Conservation (phyloP, 2,797 vertebrate species). For the Vipera ursinii region DNA sequence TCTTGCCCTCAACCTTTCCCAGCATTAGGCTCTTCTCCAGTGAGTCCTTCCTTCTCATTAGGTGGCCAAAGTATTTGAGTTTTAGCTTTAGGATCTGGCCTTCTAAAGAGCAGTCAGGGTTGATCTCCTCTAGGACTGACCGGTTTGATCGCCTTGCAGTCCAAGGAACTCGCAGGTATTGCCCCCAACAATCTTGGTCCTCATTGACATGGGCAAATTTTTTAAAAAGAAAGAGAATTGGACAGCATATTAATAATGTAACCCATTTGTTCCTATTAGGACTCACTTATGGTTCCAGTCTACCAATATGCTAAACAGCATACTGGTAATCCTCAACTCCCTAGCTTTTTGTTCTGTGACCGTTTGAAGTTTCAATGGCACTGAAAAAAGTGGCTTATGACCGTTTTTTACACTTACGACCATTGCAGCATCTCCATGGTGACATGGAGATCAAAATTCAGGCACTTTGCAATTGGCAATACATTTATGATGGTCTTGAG, state of each 20-base stretch:
- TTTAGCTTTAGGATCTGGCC: no score
- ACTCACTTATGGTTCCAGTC: not conserved
- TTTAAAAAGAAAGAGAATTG: not conserved
- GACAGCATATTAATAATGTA: not conserved
- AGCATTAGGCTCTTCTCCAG: no score
- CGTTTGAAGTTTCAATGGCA: no score
- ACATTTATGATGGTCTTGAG: not conserved
- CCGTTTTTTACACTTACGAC: not conserved
- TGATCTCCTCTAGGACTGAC: no score
- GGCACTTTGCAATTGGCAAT: not conserved
- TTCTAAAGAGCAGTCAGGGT: no score
- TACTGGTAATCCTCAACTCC: not conserved
- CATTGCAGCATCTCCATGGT: not conserved
- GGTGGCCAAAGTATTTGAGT: no score
- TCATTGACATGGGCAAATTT: not conserved
- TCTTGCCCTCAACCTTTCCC: no score
- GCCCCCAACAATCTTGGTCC: no score
- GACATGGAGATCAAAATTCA: not conserved
- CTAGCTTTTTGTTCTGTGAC: not conserved
- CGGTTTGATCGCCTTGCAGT: no score
- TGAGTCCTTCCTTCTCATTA: no score
- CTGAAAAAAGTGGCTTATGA: no score
- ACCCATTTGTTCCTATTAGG: not conserved
- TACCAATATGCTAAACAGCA: not conserved
- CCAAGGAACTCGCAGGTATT: no score